Percentiles rank a stretch among this genome's conserved stretches.
Conservation (phyloP, 2,888 invertebrate species). For the Gastrophysa polygoni region DNA sequence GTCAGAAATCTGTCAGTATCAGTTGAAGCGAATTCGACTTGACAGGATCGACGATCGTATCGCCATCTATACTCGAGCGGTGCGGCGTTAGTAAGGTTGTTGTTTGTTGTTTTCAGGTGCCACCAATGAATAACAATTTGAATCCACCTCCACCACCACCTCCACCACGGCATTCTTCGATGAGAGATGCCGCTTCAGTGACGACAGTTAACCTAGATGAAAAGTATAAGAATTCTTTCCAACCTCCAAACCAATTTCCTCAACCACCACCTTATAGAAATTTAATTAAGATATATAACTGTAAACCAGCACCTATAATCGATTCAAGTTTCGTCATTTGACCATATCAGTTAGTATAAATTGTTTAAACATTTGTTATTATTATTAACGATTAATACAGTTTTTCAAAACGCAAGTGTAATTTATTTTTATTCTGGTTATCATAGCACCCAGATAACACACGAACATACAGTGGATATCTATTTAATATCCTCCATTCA, state of each 20-base stretch:
- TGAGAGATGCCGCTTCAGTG: constrained; percentile 56
- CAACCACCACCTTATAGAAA: constrained; percentile 72
- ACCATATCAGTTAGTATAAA: constrained; percentile 23
- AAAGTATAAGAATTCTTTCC: constrained; percentile 71
- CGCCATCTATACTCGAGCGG: too few species aligned
- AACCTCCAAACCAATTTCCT: constrained; percentile 67
- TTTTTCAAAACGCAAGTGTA: constrained; percentile 10
- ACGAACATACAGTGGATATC: too few species aligned
- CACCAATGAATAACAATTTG: constrained; percentile 33
- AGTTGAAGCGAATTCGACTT: too few species aligned
- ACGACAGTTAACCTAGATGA: constrained; percentile 66
- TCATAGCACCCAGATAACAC: too few species aligned
- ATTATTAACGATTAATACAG: constrained; percentile 27
- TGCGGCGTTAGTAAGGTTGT: too few species aligned
- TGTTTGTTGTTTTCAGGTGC: constrained; percentile 41
- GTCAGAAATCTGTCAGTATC: too few species aligned
- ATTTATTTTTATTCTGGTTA: background rate
- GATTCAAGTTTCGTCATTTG: constrained; percentile 24
- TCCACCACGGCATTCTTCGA: constrained; percentile 69
- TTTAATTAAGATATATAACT: constrained; percentile 72
- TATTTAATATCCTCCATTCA: too few species aligned
- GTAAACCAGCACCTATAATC: constrained; percentile 61
- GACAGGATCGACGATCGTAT: too few species aligned
- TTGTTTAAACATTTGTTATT: constrained; percentile 31
- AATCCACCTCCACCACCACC: constrained; percentile 61